These are phyloP conservation scores for Ariolimax columbianus DNA, from an alignment of 2,888 invertebrate species.

Conservation along the genomic window DNA sequence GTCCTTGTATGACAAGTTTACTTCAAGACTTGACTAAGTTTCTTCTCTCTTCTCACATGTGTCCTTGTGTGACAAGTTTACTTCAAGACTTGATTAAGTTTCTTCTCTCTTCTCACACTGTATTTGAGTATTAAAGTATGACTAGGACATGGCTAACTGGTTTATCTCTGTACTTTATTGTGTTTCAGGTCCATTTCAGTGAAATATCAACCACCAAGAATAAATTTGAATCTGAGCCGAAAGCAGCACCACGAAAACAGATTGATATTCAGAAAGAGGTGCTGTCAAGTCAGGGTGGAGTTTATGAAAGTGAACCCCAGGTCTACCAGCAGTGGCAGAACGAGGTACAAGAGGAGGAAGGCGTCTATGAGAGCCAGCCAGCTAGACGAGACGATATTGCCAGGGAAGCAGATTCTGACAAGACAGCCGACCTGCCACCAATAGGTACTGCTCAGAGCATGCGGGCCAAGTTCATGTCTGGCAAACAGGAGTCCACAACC, in stretches of 20 bases:
- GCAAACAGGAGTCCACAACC: slow-evolving; percentile 68
- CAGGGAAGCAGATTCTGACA: slow-evolving; percentile 76
- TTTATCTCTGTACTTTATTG: not conserved
- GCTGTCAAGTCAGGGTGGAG: slow-evolving; percentile 13
- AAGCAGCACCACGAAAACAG: slow-evolving; percentile 1
- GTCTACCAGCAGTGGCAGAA: slow-evolving; percentile 44
- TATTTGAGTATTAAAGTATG: too few relatives aligned
- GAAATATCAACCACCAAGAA: slow-evolving; percentile 29
- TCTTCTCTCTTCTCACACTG: too few relatives aligned
- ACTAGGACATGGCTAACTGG: too few relatives aligned
- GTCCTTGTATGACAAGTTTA: too few relatives aligned
- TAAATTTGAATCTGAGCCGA: slow-evolving; percentile 9
- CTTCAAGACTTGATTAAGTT: too few relatives aligned
- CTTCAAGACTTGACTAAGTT: too few relatives aligned
- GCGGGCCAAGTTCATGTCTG: slow-evolving; percentile 91
- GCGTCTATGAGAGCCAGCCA: slow-evolving; percentile 59
- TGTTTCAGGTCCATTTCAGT: slow-evolving; percentile 14
- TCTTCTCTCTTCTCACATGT: too few relatives aligned
- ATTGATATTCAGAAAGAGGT: slow-evolving; percentile 16
- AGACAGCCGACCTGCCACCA: slow-evolving; percentile 73
- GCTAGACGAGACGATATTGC: slow-evolving; percentile 76
- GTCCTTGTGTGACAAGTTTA: too few relatives aligned
- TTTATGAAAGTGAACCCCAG: slow-evolving; percentile 51
- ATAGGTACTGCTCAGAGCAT: slow-evolving; percentile 89
- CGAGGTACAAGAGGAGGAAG: slow-evolving; percentile 57